A percentile compares a stretch with the other conserved stretches of the same genome.
These are phyloP conservation scores for Coracopsis vasa DNA, from an alignment of 2,113 vertebrate genomes.

Conservation along the genomic window DNA sequence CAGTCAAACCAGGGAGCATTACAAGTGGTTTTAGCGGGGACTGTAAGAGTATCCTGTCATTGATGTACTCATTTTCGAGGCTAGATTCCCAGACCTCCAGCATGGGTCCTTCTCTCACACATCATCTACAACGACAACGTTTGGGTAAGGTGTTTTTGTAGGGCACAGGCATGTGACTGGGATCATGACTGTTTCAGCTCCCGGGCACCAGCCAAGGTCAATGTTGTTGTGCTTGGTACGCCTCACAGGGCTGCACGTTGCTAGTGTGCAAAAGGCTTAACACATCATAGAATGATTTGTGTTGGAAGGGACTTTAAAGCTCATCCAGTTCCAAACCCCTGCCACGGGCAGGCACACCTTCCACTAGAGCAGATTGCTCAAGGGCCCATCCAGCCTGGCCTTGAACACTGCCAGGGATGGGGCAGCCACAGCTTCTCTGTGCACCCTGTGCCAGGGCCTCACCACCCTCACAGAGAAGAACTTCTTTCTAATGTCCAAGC, in stretches of 20 bases:
- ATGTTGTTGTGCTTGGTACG: rapidly evolving
- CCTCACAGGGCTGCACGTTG: neutral
- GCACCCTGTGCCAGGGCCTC: neutral
- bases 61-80: neutral
- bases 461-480: neutral
- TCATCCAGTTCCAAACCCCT: neutral
- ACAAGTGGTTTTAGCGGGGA: neutral
- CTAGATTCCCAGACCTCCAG: neutral
- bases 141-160: neutral
- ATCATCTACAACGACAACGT: rapidly evolving
- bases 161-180: neutral
- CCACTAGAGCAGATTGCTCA: neutral
- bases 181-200: neutral
- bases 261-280: neutral
- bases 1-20: neutral
- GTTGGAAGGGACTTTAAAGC: neutral
- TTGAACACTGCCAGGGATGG: neutral
- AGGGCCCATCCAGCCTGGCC: neutral
- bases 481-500: neutral
- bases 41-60: rapidly evolving
- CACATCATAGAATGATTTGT: neutral
- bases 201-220: neutral
- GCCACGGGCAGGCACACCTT: neutral
- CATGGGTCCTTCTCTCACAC: neutral
- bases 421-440: too few relatives aligned